Evolutionary conservation across 2,113 vertebrate species (phyloP), one percentile per base, ranked within the genome.

Genomic region (Ptyas mucosa): DNA sequence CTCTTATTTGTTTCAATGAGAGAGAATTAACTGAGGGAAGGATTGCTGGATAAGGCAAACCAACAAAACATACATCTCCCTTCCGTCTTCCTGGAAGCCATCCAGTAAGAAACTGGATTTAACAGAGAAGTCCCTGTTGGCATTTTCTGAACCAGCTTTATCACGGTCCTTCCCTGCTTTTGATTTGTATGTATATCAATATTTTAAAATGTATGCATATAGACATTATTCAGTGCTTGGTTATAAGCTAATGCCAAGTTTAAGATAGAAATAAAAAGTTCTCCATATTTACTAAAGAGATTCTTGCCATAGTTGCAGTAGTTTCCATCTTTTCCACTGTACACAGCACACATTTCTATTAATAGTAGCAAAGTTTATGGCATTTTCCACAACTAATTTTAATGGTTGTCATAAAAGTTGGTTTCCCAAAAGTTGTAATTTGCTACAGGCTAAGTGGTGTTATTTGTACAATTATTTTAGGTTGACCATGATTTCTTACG

Each of bases 381-480:
- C 81, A 75, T 91, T 94, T 95, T 94, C 87, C 54, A 95, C 93
- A 34, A 95, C 88, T 93, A 91, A 90, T 87, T 96, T 95, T 95
- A 96, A 61, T 96, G 91, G 64, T 94, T 96, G 39, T 46, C 18
- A 52, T 95, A 96, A 95, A 96, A 96, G 2, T 14, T 54, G 5
- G 90, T 93, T 91, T 96, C 93, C 94, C 94, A 3, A 94, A 96
- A 95, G 91, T 93, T 54, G 92, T 94, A 55, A 94, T 92, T 96
- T 95, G 61, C 92, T 95, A 89, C 89, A 90, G 94, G 85, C 90
- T 96, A 92, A 1, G 87, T 93, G 93, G 93, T 96, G 52, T 43
- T 0, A 0, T 96, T 95, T 94, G 91, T 95, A 94, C 75, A 94
- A 93, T 95, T 96, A 93, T 96, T 97, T 96, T 94, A 96, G 90